phyloP scores from a whole-genome alignment of 2,113 vertebrate genomes.

The Zosterops japonicus region DNA sequence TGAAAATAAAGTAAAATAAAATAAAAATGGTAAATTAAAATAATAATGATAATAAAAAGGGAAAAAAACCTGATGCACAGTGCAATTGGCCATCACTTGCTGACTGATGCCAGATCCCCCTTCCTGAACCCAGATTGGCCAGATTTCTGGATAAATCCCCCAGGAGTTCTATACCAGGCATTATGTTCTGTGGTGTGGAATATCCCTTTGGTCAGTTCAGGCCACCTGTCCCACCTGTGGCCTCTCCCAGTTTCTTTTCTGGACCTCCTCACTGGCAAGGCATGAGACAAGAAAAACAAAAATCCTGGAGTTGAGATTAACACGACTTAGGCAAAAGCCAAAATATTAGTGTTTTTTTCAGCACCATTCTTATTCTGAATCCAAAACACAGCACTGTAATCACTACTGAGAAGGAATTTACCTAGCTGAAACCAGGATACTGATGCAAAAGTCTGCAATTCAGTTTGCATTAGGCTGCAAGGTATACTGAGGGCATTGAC shows the following conservation, averaged over 20 bases:
- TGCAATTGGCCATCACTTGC: not conserved
- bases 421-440: not conserved
- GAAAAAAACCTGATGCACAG: not conserved
- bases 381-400: not conserved
- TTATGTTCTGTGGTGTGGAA: not conserved
- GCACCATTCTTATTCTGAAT: not conserved
- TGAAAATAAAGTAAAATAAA: not conserved
- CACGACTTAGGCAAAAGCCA: fast-evolving
- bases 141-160: fast-evolving
- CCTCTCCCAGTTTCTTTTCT: not conserved
- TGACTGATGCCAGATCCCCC: not conserved
- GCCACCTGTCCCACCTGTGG: not conserved
- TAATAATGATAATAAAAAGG: not conserved
- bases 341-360: not conserved
- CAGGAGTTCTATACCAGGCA: not conserved
- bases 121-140: fast-evolving
- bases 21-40: too few relatives aligned
- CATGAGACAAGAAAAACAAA: not conserved
- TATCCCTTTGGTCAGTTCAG: not conserved
- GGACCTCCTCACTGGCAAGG: not conserved
- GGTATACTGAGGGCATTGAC: not conserved
- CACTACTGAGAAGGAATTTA: not conserved
- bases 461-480: not conserved
- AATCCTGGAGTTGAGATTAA: not conserved
- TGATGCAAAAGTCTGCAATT: not conserved